phyloP scores from a whole-genome alignment of 2,113 vertebrate genomes.

The Apteryx owenii region DNA sequence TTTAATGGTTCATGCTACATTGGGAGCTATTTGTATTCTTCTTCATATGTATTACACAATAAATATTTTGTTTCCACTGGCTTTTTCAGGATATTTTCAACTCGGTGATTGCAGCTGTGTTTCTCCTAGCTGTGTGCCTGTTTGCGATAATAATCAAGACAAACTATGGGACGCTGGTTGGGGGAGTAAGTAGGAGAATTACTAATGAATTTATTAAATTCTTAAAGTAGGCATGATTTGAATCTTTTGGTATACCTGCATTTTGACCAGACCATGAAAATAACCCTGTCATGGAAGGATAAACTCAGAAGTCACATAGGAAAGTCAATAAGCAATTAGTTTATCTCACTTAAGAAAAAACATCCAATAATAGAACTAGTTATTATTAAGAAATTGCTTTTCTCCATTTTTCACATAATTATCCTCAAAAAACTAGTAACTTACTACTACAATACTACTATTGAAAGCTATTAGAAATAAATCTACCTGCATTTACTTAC shows the following conservation, averaged over 20 bases:
- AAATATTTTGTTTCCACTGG: background rate
- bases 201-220: background rate
- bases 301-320: background rate
- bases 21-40: background rate
- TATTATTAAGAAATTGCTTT: background rate
- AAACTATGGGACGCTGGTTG: slow-evolving; percentile 65
- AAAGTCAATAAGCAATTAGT: background rate
- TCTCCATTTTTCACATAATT: background rate
- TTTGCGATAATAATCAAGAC: slow-evolving; percentile 74
- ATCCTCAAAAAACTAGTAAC: background rate
- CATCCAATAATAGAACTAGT: background rate
- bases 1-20: fast-evolving
- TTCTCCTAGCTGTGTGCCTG: slow-evolving; percentile 79
- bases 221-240: background rate
- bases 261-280: background rate
- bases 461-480: no score
- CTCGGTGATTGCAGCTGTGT: slow-evolving; percentile 78
- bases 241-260: background rate
- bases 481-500: background rate
- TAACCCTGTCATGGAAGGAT: background rate
- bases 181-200: slow-evolving; percentile 84
- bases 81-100: slow-evolving; percentile 85
- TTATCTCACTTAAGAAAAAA: background rate
- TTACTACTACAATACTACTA: no score
- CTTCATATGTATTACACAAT: background rate